Conservation (phyloP, 2,888 invertebrate species). For the Vesta saturnalis region DNA sequence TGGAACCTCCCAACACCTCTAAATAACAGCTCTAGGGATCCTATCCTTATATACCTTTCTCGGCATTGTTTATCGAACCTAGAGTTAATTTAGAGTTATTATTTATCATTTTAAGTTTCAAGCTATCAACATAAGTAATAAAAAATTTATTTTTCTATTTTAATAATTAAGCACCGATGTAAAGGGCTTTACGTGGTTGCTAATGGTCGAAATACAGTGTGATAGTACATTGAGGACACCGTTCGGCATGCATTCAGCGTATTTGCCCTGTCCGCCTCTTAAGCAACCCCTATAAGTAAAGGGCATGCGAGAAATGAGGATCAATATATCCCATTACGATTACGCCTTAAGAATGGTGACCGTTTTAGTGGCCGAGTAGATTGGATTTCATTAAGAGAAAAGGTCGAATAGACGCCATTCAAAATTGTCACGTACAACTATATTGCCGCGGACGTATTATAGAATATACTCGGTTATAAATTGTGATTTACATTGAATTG, state of each 20-base stretch:
- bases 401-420: conserved; percentile 23
- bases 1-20: conserved; percentile 21
- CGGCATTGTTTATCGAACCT: background rate
- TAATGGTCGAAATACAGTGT: conserved; percentile 32
- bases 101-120: no score
- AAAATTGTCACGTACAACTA: conserved; percentile 30
- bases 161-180: no score
- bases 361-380: conserved; percentile 36
- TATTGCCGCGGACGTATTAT: background rate
- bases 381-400: conserved; percentile 39
- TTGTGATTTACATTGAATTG: background rate
- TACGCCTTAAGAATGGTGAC: conserved; percentile 37
- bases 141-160: no score
- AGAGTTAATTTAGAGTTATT: no score
- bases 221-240: conserved; percentile 32
- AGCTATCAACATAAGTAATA: no score
- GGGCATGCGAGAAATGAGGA: conserved; percentile 34
- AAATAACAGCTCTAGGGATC: conserved; percentile 14
- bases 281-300: conserved; percentile 24
- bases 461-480: background rate
- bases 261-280: conserved; percentile 20
- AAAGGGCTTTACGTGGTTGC: conserved; percentile 16
- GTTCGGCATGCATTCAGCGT: conserved; percentile 35
- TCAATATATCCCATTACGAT: conserved; percentile 39
- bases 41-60: background rate